Conservation (phyloP, 2,113 vertebrate genomes). For the Clarias gariepinus region DNA sequence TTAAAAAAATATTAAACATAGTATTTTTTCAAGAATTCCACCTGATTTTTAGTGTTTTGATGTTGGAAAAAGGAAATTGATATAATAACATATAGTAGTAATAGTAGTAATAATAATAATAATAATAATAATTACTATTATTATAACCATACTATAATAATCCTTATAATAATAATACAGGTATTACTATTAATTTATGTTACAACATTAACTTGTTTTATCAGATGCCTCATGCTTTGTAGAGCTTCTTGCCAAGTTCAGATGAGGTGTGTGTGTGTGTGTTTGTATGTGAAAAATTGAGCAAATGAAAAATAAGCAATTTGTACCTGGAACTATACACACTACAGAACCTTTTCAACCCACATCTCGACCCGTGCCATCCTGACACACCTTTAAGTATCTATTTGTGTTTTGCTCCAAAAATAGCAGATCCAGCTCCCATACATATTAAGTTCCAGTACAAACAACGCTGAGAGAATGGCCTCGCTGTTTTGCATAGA, state of each 20-base stretch:
- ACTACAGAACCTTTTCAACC: neutral
- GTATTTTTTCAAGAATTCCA: no score
- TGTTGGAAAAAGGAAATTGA: no score
- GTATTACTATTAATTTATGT: neutral
- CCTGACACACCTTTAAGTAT: neutral
- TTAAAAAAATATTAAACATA: no score
- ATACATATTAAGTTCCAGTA: slow-evolving; percentile 6
- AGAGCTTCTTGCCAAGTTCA: neutral
- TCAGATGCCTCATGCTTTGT: no score
- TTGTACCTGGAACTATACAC: neutral
- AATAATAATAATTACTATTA: no score
- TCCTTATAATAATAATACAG: neutral
- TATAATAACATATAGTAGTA: no score
- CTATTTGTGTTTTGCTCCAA: neutral
- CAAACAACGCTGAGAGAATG: neutral
- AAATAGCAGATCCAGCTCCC: neutral
- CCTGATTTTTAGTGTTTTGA: no score
- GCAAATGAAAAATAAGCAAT: neutral
- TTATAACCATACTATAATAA: neutral
- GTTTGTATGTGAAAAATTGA: neutral
- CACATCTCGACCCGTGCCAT: neutral
- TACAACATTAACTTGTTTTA: neutral
- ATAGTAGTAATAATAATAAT: no score
- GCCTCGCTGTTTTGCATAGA: neutral
- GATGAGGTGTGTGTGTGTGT: neutral